These are phyloP conservation scores for Dasyornis broadbenti DNA, from an alignment of 2,113 vertebrate genomes.

Conservation along the genomic window DNA sequence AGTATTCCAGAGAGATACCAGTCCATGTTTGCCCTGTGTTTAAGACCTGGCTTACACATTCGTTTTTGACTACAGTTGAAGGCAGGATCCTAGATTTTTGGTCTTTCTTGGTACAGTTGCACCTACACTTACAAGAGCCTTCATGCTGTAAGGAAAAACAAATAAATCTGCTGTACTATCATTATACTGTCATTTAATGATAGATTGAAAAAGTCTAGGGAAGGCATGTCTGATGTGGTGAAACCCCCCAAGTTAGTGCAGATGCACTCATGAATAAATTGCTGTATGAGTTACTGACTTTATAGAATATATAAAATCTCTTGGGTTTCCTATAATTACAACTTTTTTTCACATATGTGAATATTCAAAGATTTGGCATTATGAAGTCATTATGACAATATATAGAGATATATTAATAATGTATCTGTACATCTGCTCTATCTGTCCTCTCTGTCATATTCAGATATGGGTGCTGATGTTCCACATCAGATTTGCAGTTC, in stretches of 20 bases:
- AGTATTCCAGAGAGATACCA: not conserved
- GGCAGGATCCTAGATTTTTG: not conserved
- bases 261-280: not conserved
- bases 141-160: not conserved
- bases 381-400: not conserved
- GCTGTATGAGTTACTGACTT: not conserved
- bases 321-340: not conserved
- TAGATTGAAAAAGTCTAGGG: not conserved
- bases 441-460: not conserved
- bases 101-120: not conserved
- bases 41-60: not conserved
- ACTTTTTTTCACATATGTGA: not conserved
- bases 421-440: not conserved
- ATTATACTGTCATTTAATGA: not conserved
- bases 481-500: not conserved
- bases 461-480: not conserved
- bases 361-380: not conserved
- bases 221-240: not conserved
- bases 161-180: not conserved
- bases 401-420: not conserved
- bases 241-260: not conserved
- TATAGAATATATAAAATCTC: not conserved
- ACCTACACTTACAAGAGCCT: not conserved
- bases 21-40: not conserved
- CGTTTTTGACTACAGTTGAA: not conserved